These are phyloP conservation scores for Trinorchestia longiramus DNA, from an alignment of 1,140 invertebrate genomes.

Conservation along the genomic window DNA sequence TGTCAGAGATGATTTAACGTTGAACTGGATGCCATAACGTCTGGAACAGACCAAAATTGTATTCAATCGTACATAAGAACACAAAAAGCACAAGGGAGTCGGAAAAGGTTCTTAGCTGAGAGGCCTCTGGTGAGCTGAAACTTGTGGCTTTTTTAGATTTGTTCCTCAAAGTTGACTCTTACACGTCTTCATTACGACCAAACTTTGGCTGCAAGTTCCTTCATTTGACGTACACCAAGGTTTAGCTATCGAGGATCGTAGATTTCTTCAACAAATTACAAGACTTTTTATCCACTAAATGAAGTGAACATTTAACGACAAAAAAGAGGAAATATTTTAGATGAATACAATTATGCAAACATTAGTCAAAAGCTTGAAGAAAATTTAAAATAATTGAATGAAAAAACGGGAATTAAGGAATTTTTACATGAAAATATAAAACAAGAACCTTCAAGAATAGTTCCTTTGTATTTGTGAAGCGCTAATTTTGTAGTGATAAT, in stretches of 20 bases:
- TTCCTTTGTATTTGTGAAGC: neutral
- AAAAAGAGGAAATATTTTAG: neutral
- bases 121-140: neutral
- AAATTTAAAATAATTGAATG: neutral
- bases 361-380: neutral
- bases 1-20: neutral
- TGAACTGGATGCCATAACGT: neutral
- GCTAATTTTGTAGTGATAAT: neutral
- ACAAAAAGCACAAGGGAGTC: neutral
- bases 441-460: neutral
- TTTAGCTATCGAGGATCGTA: neutral
- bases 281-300: neutral
- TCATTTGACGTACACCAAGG: neutral
- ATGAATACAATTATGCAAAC: neutral
- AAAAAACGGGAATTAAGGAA: too few species aligned
- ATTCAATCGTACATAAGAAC: neutral
- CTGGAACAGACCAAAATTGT: neutral
- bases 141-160: neutral
- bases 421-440: neutral
- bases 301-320: neutral
- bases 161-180: neutral
- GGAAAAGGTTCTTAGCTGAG: neutral
- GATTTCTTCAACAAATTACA: neutral
- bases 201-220: neutral
- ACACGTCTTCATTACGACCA: neutral